A percentile compares a stretch with the other conserved stretches of the same genome.
These are phyloP conservation scores for Heteromyza rotundicornis DNA, from an alignment of 2,888 invertebrate species.

Conservation along the genomic window DNA sequence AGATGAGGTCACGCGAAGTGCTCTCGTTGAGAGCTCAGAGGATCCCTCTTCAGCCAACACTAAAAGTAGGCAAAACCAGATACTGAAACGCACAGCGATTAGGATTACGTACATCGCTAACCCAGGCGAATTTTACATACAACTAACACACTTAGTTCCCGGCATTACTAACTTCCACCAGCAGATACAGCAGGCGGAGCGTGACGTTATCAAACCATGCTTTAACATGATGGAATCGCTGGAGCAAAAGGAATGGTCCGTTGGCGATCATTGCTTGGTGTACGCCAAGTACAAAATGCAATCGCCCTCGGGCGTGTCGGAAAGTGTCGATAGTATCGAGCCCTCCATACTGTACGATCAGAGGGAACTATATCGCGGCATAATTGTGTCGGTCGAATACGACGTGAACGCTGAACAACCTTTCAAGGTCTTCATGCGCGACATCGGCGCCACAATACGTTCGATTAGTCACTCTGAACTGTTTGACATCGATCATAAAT, in stretches of 20 bases:
- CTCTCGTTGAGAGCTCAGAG: neutral
- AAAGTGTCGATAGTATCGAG: neutral
- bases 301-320: too few relatives aligned
- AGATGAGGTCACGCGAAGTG: neutral
- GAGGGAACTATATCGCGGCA: slow-evolving; percentile 66
- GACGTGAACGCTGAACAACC: slow-evolving; percentile 18
- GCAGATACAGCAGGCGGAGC: slow-evolving; percentile 64
- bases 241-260: slow-evolving; percentile 62
- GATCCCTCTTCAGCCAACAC: neutral
- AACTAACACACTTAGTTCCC: slow-evolving; percentile 63
- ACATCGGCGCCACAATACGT: slow-evolving; percentile 67
- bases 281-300: slow-evolving; percentile 58
- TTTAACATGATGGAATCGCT: neutral
- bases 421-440: slow-evolving; percentile 69
- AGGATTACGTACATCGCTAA: slow-evolving; percentile 65
- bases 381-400: slow-evolving; percentile 44
- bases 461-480: slow-evolving; percentile 63
- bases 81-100: slow-evolving; percentile 41
- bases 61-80: slow-evolving; percentile 6
- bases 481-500: slow-evolving; percentile 64
- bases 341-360: neutral
- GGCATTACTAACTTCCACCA: slow-evolving; percentile 64
- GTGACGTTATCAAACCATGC: neutral
- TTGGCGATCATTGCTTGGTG: slow-evolving; percentile 65
- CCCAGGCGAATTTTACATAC: slow-evolving; percentile 70